phyloP scores from a whole-genome alignment of 2,113 vertebrate genomes.

The Leiothrix lutea region DNA sequence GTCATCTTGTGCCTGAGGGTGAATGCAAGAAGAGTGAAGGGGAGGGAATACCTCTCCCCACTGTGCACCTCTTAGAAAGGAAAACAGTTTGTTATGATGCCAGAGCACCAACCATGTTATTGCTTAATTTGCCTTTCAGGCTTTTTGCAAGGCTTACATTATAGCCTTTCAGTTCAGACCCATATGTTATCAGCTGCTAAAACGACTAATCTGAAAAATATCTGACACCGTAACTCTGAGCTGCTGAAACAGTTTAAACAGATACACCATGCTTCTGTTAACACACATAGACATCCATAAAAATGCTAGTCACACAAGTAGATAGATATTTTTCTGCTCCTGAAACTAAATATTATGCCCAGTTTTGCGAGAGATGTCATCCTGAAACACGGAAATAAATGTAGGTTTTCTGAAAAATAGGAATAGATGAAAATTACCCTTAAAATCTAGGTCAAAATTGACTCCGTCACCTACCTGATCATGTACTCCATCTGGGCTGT shows the following conservation, averaged over 20 bases:
- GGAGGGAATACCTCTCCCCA: background rate
- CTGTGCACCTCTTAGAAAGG: background rate
- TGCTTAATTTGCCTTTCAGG: slow-evolving; percentile 40
- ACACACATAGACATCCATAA: background rate
- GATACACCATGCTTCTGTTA: background rate
- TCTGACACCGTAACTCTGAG: background rate
- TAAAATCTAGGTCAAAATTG: background rate
- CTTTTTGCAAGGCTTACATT: background rate
- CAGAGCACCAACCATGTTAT: slow-evolving; percentile 12
- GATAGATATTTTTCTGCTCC: background rate
- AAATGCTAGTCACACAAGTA: background rate
- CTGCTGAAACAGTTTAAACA: slow-evolving; percentile 10
- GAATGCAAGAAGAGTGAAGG: background rate
- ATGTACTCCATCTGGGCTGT: accelerated
- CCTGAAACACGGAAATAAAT: background rate
- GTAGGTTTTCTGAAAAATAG: background rate
- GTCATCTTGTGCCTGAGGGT: slow-evolving; percentile 32
- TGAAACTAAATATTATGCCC: background rate
- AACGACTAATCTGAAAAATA: slow-evolving; percentile 52
- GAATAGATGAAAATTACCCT: background rate
- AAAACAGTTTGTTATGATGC: slow-evolving; percentile 7
- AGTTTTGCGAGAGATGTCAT: background rate
- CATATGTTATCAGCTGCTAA: slow-evolving; percentile 54
- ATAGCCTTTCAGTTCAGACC: background rate
- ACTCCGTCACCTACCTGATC: background rate